These are phyloP conservation scores for Stichodactyla helianthus DNA, from an alignment of 64 coral and sea anemone species.

Conservation along the genomic window DNA sequence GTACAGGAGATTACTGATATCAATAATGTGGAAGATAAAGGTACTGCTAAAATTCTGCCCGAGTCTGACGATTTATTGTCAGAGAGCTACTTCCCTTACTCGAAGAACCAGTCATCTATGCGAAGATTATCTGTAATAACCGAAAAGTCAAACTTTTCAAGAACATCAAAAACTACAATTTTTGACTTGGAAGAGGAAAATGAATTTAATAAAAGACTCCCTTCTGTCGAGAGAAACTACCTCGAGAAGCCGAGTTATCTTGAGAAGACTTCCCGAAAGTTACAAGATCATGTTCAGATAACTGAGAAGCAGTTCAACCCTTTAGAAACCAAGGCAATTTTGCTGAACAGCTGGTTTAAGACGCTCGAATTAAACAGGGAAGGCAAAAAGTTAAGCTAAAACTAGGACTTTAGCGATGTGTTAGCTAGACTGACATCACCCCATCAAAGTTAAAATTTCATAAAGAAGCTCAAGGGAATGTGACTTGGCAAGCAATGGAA, in stretches of 20 bases:
- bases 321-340: neutral
- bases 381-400: no score
- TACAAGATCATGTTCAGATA: constrained; percentile 23
- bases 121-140: constrained; percentile 12
- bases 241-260: neutral
- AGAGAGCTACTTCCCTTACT: neutral
- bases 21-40: neutral
- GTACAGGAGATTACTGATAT: neutral
- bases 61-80: neutral
- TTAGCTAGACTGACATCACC: no score
- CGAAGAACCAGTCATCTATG: neutral
- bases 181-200: neutral
- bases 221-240: neutral
- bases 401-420: no score
- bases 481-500: no score
- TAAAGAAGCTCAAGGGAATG: neutral
- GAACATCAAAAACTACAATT: neutral
- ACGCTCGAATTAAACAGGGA: neutral
- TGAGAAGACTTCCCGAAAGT: neutral
- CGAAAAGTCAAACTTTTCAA: constrained; percentile 15
- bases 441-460: neutral
- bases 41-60: neutral
- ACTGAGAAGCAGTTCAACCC: constrained; percentile 18
- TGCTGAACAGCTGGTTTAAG: constrained; percentile 31
- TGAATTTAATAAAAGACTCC: neutral